A percentile compares a stretch with the other conserved stretches of the same genome.
Conservation (phyloP, 1,140 invertebrate genomes). For the Mesaphorura yosii region DNA sequence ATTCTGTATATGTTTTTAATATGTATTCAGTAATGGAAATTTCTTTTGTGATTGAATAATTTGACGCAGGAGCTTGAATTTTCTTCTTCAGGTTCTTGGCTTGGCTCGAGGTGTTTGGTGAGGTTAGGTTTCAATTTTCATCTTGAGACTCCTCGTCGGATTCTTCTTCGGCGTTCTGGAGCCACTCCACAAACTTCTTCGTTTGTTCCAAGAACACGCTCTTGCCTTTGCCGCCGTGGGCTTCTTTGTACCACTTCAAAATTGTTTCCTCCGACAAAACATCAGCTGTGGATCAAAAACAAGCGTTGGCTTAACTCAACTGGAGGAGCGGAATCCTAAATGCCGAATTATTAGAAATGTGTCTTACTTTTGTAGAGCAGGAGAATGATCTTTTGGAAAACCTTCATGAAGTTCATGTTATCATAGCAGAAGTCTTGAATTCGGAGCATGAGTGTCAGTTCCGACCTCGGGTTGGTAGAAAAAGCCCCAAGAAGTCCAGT, state of each 20-base stretch:
- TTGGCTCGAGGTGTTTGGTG: too few species aligned
- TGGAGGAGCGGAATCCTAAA: too few species aligned
- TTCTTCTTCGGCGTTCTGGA: constrained; percentile 93
- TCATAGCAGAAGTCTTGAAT: constrained; percentile 96
- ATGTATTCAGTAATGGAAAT: too few species aligned
- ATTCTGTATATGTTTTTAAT: too few species aligned
- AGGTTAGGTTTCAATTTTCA: too few species aligned
- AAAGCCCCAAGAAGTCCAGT: constrained; percentile 75
- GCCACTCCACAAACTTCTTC: constrained; percentile 93
- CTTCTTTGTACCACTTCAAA: constrained; percentile 85
- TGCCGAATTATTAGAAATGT: too few species aligned
- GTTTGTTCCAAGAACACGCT: constrained; percentile 94
- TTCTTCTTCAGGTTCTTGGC: too few species aligned
- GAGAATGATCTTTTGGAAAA: constrained; percentile 92
- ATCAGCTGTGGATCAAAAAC: constrained; percentile 44
- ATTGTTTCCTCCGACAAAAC: constrained; percentile 84
- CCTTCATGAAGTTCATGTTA: constrained; percentile 97
- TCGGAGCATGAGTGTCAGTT: constrained; percentile 74
- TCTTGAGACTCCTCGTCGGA: too few species aligned
- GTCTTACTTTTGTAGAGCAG: constrained; percentile 85
- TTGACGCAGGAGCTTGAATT: too few species aligned
- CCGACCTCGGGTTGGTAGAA: constrained; percentile 65
- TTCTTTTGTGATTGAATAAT: too few species aligned
- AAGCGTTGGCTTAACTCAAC: too few species aligned
- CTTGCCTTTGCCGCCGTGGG: constrained; percentile 86